phyloP scores from a whole-genome alignment of 2,888 invertebrate genomes.

The Arge pagana region DNA sequence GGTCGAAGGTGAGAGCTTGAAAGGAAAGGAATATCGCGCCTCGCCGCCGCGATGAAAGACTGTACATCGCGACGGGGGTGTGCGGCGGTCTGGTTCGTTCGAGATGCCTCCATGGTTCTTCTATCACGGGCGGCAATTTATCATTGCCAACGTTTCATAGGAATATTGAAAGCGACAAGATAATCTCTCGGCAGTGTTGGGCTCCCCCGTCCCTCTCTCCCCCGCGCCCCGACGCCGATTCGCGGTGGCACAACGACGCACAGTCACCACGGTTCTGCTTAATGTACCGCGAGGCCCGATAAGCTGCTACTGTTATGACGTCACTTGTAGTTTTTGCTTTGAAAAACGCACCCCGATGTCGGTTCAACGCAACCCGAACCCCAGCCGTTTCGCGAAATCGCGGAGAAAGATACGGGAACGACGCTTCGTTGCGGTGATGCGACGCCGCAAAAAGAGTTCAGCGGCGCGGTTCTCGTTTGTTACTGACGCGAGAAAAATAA shows the following conservation, averaged over 20 bases:
- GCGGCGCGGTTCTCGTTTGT: too few species aligned
- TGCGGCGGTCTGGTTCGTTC: too few species aligned
- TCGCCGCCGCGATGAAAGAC: too few species aligned
- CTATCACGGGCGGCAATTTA: constrained; percentile 54
- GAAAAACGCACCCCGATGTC: neutral
- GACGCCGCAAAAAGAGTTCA: too few species aligned
- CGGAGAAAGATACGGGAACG: too few species aligned
- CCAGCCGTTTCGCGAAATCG: too few species aligned
- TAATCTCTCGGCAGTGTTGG: constrained; percentile 51
- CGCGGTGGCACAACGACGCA: constrained; percentile 35
- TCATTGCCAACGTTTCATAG: constrained; percentile 56
- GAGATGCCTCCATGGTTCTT: constrained; percentile 43
- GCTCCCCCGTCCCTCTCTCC: constrained; percentile 26
- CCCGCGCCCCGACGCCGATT: constrained; percentile 26
- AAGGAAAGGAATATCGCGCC: too few species aligned
- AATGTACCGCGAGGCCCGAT: constrained; percentile 58
- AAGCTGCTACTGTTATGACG: constrained; percentile 50
- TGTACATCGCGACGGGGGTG: too few species aligned
- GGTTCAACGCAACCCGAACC: too few species aligned
- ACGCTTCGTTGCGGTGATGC: too few species aligned
- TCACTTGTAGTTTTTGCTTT: constrained; percentile 43
- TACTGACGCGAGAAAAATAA: too few species aligned
- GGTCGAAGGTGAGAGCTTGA: too few species aligned
- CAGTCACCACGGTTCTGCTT: constrained; percentile 51
- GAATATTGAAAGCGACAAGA: constrained; percentile 60